Evolutionary conservation across 2,113 vertebrate genomes (phyloP).

Genomic region (Pteruthius melanotis): DNA sequence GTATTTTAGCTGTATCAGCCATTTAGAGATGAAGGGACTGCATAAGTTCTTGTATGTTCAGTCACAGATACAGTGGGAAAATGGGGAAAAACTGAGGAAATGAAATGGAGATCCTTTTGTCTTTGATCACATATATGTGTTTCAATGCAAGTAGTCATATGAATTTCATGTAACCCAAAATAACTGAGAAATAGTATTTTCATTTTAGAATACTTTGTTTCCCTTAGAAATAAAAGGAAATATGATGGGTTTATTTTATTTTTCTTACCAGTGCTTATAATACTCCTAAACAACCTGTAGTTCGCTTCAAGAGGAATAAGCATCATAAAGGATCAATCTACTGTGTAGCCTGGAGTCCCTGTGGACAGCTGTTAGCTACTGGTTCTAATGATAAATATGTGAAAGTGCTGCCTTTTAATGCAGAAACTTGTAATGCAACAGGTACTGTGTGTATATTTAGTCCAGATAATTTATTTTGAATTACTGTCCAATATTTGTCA

Average conservation of each 20-base stretch:
- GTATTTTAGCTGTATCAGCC: background rate
- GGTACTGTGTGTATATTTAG: constrained; percentile 69
- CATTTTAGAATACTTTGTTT: background rate
- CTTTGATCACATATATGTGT: background rate
- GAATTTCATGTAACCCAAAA: background rate
- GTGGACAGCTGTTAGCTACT: constrained; percentile 92
- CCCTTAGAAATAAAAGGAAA: background rate
- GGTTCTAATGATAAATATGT: constrained; percentile 98
- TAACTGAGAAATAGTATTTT: background rate
- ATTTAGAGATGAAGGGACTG: background rate
- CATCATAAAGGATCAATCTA: constrained; percentile 99
- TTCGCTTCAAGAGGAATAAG: constrained; percentile 96
- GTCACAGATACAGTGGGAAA: background rate
- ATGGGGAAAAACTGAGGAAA: background rate
- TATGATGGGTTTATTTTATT: background rate
- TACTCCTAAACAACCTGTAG: constrained; percentile 81
- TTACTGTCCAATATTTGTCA: background rate
- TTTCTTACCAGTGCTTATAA: constrained; percentile 69
- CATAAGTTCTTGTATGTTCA: background rate
- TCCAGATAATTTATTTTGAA: background rate
- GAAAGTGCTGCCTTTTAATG: constrained; percentile 95
- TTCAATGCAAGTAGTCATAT: background rate
- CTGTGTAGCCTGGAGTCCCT: constrained; percentile 97
- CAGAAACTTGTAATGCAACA: constrained; percentile 93
- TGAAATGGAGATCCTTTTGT: background rate